A percentile compares a stretch with the other conserved stretches of the same genome.
phyloP scores from a whole-genome alignment of 2,113 vertebrate species.

The sheep (Ovis aries) region ARS-UI_Ramb_v3.0 NC_056066.1:82111501-82112000 shows the following conservation, averaged over 20 bases:
- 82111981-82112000: not conserved
- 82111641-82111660: accelerated
- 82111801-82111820: accelerated
- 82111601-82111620: too few relatives aligned
- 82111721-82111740: not conserved
- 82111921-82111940: too few relatives aligned
- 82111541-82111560: too few relatives aligned
- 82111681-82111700: too few relatives aligned
- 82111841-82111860: accelerated
- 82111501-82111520: too few relatives aligned
- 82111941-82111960: accelerated
- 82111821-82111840: not conserved
- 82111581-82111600: too few relatives aligned
- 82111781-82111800: not conserved
- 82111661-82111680: accelerated
- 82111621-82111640: not conserved
- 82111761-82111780: not conserved
- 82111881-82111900: accelerated
- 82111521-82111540: too few relatives aligned
- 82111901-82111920: accelerated
- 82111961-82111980: not conserved
- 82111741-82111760: not conserved
- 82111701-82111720: accelerated
- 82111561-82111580: too few relatives aligned
- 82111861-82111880: accelerated